Evolutionary conservation across 2,888 invertebrate species (phyloP), one percentile per base, ranked within the genome.

Genomic region (Oligia latruncula): DNA sequence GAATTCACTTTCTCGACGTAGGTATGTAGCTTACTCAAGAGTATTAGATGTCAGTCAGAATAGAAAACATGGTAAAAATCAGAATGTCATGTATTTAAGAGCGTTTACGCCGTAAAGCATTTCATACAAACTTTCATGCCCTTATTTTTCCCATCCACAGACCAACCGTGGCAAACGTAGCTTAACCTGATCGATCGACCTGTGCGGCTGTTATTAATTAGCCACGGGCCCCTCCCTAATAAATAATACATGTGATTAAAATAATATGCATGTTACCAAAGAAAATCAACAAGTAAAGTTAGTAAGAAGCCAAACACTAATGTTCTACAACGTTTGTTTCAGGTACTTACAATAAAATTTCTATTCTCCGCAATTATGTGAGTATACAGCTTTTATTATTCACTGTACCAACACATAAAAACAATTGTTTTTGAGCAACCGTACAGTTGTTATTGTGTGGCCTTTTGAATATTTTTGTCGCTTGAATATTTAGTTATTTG

Each of bases 401-500:
- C 43, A 62, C 60, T 73, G 64, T 68, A 70, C 11, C 11, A n/a
- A 23, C 8, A 66, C 49, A 52, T 49, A 52, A 78, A 71, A 78
- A 46, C 66, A 71, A 78, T 74, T 77, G 71, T 78, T 86, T 86
- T 70, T 70, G 58, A 70, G 74, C 72, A 72, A 52, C 74, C 35
- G 71, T 72, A 68, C 73, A 60, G n/a, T 65, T 46, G 74, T 65
- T 66, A 52, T 43, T 70, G 60, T 67, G 46, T 65, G 67, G 67
- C 46, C 62, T 70, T 86, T 86, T 72, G 68, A 65, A 72, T 72
- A 70, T 78, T 78, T 60, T 78, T 74, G 20, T 70, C 6, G 43
- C 49, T 58, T 74, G 35, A 78, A 74, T 86, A 84, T 83, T 79
- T 74, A 79, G 62, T 78, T 86, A 78, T 86, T 83, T 62, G 43